Conservation (phyloP, 2,113 vertebrate species). For the Rhea americana region DNA sequence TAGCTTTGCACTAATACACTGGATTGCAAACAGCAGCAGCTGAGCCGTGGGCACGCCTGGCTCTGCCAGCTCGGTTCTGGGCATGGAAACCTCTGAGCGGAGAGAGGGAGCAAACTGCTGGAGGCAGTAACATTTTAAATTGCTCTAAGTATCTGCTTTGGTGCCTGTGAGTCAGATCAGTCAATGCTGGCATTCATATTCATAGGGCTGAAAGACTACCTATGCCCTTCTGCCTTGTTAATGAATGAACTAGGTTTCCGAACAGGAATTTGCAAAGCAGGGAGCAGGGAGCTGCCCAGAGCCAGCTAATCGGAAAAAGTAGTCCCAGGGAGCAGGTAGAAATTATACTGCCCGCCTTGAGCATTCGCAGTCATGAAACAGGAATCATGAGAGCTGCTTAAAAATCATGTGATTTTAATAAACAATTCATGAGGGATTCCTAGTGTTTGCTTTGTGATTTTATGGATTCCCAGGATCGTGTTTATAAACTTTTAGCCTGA, state of each 20-base stretch:
- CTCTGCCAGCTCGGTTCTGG: not conserved
- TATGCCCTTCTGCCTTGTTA: conserved; percentile 30
- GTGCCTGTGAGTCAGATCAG: not conserved
- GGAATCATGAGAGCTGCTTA: conserved; percentile 15
- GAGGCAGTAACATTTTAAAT: not conserved
- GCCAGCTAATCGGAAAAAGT: not conserved
- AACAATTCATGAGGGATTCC: not conserved
- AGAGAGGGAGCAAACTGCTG: not conserved
- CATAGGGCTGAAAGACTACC: conserved; percentile 26
- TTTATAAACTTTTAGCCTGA: conserved; percentile 52
- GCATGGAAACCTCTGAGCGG: not conserved
- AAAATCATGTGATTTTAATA: conserved; percentile 45
- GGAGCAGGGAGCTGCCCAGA: not conserved
- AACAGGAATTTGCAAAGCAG: not conserved
- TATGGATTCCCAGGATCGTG: conserved; percentile 35
- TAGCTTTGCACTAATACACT: not conserved
- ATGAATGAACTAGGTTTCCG: conserved; percentile 8
- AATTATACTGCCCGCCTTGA: not conserved
- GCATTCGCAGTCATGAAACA: not conserved
- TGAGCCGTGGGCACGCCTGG: not conserved
- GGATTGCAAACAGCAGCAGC: not conserved
- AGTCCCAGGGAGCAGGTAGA: conserved; percentile 4
- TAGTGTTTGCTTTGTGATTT: conserved; percentile 33
- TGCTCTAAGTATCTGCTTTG: not conserved
- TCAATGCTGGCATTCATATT: not conserved